Conservation (phyloP, 2,888 invertebrate genomes). For the Cosmorhoe ocellata region DNA sequence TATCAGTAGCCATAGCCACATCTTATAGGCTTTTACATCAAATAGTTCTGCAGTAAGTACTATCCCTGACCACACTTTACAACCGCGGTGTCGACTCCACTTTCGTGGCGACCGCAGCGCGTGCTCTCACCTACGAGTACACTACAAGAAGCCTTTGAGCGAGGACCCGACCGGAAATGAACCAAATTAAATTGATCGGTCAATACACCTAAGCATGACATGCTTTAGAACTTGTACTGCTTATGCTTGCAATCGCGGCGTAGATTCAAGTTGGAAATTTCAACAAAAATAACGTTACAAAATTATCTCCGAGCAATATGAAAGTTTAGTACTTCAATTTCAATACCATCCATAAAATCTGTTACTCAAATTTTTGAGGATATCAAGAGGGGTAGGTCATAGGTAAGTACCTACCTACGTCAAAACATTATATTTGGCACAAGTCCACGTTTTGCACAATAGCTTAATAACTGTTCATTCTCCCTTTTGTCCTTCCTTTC, state of each 20-base stretch:
- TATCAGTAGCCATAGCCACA: slow-evolving; percentile 8
- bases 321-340: too few species aligned
- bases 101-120: slow-evolving; percentile 48
- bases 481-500: background rate
- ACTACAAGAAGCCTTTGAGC: slow-evolving; percentile 20
- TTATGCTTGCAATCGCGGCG: background rate
- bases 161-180: slow-evolving; percentile 17
- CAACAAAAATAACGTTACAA: slow-evolving; percentile 5
- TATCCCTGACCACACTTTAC: slow-evolving; percentile 49
- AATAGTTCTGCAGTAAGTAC: slow-evolving; percentile 5
- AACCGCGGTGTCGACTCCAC: slow-evolving; percentile 42
- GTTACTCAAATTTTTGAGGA: too few species aligned
- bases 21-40: slow-evolving; percentile 8
- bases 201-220: slow-evolving; percentile 7
- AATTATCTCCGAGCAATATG: too few species aligned
- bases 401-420: too few species aligned
- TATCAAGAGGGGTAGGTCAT: too few species aligned
- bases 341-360: too few species aligned
- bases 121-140: slow-evolving; percentile 34
- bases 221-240: slow-evolving; percentile 2
- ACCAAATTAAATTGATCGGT: slow-evolving; percentile 19
- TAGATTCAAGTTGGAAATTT: slow-evolving; percentile 18
- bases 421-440: too few species aligned
- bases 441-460: too few species aligned
- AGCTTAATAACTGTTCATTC: too few species aligned